These are phyloP conservation scores for Macrotrachela quadricornifera DNA, from an alignment of 1,140 invertebrate genomes.

Conservation along the genomic window DNA sequence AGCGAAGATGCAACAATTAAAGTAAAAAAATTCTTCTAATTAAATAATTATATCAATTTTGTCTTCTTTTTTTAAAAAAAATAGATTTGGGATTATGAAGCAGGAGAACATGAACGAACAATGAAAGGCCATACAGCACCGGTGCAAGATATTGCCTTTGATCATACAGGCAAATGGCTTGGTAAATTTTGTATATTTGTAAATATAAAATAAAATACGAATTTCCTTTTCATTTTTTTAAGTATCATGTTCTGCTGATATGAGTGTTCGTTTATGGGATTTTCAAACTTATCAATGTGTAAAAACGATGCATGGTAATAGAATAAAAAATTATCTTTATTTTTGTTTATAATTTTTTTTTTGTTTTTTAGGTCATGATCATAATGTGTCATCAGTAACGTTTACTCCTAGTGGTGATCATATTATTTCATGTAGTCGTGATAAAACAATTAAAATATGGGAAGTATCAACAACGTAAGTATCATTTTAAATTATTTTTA, in stretches of 20 bases:
- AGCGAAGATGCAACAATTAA: slow-evolving; percentile 96
- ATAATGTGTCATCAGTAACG: slow-evolving; percentile 85
- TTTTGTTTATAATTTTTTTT: too few species aligned
- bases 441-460: slow-evolving; percentile 98
- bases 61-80: too few species aligned
- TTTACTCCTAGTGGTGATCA: slow-evolving; percentile 87
- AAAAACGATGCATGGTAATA: slow-evolving; percentile 54
- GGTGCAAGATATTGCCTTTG: slow-evolving; percentile 91
- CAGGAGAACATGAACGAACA: slow-evolving; percentile 86
- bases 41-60: too few species aligned
- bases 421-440: slow-evolving; percentile 76
- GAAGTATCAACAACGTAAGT: slow-evolving; percentile 50
- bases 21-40: too few species aligned
- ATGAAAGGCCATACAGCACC: slow-evolving; percentile 94
- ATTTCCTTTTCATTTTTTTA: too few species aligned
- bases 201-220: too few species aligned
- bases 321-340: too few species aligned
- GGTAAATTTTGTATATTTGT: too few species aligned
- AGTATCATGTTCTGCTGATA: slow-evolving; percentile 60
- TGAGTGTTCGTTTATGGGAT: slow-evolving; percentile 97
- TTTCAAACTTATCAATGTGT: slow-evolving; percentile 54
- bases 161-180: slow-evolving; percentile 65
- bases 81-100: slow-evolving; percentile 77
- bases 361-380: slow-evolving; percentile 48
- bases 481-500: too few species aligned